Conservation (phyloP, 2,113 vertebrate species). For the Ceyx melanurus region DNA sequence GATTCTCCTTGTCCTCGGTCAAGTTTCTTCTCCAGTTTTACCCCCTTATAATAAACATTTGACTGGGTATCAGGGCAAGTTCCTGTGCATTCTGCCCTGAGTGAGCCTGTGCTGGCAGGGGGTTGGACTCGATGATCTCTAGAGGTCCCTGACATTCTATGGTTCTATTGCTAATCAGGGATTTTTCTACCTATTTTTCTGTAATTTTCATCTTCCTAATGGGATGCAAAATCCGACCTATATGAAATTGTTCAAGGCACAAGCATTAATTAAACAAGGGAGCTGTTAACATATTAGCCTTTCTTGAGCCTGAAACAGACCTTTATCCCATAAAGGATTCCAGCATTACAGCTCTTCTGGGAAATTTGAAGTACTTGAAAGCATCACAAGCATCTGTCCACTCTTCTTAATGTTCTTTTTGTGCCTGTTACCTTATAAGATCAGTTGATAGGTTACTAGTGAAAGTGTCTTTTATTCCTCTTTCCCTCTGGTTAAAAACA, state of each 20-base stretch:
- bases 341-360: background rate
- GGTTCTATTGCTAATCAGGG: background rate
- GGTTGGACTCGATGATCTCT: too few relatives aligned
- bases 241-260: background rate
- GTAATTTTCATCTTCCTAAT: background rate
- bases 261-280: background rate
- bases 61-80: background rate
- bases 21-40: background rate
- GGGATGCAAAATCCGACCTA: background rate
- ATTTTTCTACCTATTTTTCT: background rate
- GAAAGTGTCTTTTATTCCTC: background rate
- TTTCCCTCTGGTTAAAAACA: background rate
- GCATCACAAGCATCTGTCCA: background rate
- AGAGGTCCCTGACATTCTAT: too few relatives aligned
- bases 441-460: background rate
- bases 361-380: background rate
- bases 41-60: fast-evolving
- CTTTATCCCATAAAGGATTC: background rate
- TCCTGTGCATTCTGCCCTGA: too few relatives aligned
- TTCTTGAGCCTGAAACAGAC: background rate
- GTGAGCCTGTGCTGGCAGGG: too few relatives aligned
- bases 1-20: background rate
- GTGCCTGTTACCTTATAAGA: background rate
- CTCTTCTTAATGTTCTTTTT: background rate
- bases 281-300: background rate